Evolutionary conservation across 1,140 invertebrate species (phyloP), one percentile per base, ranked within the genome.

Genomic region (Battus philenor): DNA sequence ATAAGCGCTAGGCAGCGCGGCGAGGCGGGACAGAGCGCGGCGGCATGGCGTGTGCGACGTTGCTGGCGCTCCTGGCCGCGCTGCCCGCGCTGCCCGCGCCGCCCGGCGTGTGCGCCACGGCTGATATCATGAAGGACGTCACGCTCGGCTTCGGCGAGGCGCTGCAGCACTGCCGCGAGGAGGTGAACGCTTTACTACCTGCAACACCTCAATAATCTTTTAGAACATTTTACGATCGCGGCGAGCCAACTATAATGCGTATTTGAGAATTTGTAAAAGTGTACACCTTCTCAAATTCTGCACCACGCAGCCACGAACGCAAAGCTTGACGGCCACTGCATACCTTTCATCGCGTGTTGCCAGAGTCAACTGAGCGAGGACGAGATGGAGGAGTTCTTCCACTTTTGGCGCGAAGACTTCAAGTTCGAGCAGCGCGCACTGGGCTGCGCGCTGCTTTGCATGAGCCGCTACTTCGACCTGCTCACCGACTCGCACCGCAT

Each of bases 361-460:
- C n/a, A 84, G 80, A 73, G 66, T 29, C 63, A 71, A 15, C 59
- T 84, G n/a, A 66, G 63, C 0, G 64, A 76, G 13, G 80, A 80
- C 44, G 73, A 79, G 52, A 77, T 84, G 77, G 80, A 81, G 38
- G 75, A 84, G 61, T 84, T 84, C 65, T 81, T 76, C 51, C 76
- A 84, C 60, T 80, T 80, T 68, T 84, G 80, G 80, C 58, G 68
- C 44, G 76, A 84, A 0, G 77, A 84, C 65, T 84, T 84, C 65
- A 66, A 70, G 52, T 78, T 84, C 55, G 74, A 77, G 56, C 63
- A 72, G 50, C 77, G 76, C 22, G 80, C 74, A 61, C 39, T 84
- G 52, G 80, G 80, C 59, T 84, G 80, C 64, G 80, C 80, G 38
- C 68, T 84, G 54, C 66, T 58, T 55, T 81, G 77, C 64, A 80